Conservation (phyloP, 2,113 vertebrate species). For the Passer domesticus region DNA sequence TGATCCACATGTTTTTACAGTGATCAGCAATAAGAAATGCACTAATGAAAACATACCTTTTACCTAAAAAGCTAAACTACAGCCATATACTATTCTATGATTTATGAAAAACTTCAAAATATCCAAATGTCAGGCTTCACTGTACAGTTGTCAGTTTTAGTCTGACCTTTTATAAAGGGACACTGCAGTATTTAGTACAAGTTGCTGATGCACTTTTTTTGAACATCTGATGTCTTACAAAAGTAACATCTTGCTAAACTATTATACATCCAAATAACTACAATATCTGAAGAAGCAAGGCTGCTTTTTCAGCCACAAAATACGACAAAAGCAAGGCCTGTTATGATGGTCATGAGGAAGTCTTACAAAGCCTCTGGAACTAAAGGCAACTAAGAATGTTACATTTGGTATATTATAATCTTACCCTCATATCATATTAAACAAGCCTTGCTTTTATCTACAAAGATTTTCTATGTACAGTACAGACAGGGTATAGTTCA, state of each 20-base stretch:
- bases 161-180: conserved; percentile 93
- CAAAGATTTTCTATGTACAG: conserved; percentile 99
- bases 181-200: conserved; percentile 94
- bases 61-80: conserved; percentile 86
- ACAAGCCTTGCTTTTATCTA: conserved; percentile 99
- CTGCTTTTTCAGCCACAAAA: conserved; percentile 99
- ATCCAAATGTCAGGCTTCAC: conserved; percentile 84
- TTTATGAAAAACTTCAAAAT: conserved; percentile 88
- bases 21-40: conserved; percentile 82
- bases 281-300: conserved; percentile 99
- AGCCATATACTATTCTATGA: conserved; percentile 83
- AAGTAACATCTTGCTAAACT: conserved; percentile 99
- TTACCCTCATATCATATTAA: conserved; percentile 98
- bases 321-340: conserved; percentile 99
- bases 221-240: conserved; percentile 99
- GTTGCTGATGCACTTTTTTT: conserved; percentile 91
- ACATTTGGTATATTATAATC: conserved; percentile 96
- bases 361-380: conserved; percentile 96
- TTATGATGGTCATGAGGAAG: conserved; percentile 96
- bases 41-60: conserved; percentile 84
- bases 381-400: conserved; percentile 98
- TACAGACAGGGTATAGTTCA: conserved; percentile 99
- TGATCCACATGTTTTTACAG: conserved; percentile 78
- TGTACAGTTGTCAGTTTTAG: conserved; percentile 83
- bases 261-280: conserved; percentile 99